These are phyloP conservation scores for Tenebrosternarchus preto DNA, from an alignment of 2,113 vertebrate species.

Conservation along the genomic window DNA sequence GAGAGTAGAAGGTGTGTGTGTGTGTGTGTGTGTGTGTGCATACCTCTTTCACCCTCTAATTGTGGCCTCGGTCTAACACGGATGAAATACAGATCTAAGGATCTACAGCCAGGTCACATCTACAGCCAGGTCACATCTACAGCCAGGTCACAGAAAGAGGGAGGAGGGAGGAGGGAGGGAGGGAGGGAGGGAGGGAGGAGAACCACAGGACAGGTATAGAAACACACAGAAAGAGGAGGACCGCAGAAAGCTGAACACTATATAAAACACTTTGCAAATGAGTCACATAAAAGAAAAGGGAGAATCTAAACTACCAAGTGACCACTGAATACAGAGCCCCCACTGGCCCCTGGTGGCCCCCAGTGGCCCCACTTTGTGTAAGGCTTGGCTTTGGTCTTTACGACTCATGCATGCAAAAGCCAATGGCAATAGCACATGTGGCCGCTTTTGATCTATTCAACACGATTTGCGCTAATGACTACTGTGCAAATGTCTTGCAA, in stretches of 20 bases:
- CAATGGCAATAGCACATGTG: background rate
- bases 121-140: no score
- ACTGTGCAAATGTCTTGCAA: no score
- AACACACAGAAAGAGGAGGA: conserved; percentile 8
- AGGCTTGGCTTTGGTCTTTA: background rate
- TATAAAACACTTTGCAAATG: background rate
- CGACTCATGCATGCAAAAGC: background rate
- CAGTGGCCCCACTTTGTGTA: no score
- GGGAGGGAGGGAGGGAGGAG: background rate
- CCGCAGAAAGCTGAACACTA: background rate
- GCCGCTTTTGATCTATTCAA: background rate
- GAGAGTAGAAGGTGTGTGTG: no score
- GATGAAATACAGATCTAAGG: background rate
- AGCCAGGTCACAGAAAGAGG: no score
- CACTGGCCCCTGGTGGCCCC: background rate
- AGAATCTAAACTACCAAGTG: background rate
- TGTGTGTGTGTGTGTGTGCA: no score
- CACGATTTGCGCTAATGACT: background rate
- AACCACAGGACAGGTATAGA: background rate
- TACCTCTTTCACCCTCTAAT: no score
- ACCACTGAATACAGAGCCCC: background rate
- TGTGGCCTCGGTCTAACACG: no score
- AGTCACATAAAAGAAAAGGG: background rate
- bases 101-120: no score
- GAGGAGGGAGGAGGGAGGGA: no score